Conservation (phyloP, 2,113 vertebrate genomes). For the Nothobranchius furzeri region DNA sequence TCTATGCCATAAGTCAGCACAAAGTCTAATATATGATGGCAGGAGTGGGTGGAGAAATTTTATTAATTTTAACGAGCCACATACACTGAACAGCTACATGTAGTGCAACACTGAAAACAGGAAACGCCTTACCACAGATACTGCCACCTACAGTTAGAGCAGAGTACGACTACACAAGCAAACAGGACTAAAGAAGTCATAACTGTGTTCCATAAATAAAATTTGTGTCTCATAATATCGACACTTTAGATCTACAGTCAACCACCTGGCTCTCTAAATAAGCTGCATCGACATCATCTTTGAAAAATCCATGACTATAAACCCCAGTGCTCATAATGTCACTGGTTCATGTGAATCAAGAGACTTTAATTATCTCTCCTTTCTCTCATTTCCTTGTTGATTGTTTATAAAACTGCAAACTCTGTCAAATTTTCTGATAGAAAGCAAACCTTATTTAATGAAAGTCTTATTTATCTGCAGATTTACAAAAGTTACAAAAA, state of each 20-base stretch:
- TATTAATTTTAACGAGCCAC: too few species aligned
- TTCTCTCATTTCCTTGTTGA: neutral
- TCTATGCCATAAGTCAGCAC: too few species aligned
- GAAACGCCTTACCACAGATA: too few species aligned
- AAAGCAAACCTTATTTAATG: too few species aligned
- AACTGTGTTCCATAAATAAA: neutral
- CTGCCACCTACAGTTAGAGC: neutral
- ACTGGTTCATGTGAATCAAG: neutral
- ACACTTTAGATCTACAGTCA: neutral
- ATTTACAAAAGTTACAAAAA: too few species aligned
- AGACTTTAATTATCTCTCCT: neutral
- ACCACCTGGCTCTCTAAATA: constrained; percentile 1
- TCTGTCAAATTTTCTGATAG: too few species aligned
- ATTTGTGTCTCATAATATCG: neutral
- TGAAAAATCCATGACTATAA: constrained; percentile 1
- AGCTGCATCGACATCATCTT: neutral
- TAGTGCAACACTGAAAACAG: too few species aligned
- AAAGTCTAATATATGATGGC: too few species aligned
- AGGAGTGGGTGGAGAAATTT: too few species aligned
- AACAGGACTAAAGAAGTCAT: neutral
- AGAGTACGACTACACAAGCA: neutral
- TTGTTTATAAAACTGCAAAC: too few species aligned
- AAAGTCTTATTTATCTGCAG: too few species aligned
- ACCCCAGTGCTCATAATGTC: neutral
- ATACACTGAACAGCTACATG: too few species aligned